Base-by-base conservation (phyloP, 2,797 vertebrate species). In the Manis pentadactyla region DNA sequence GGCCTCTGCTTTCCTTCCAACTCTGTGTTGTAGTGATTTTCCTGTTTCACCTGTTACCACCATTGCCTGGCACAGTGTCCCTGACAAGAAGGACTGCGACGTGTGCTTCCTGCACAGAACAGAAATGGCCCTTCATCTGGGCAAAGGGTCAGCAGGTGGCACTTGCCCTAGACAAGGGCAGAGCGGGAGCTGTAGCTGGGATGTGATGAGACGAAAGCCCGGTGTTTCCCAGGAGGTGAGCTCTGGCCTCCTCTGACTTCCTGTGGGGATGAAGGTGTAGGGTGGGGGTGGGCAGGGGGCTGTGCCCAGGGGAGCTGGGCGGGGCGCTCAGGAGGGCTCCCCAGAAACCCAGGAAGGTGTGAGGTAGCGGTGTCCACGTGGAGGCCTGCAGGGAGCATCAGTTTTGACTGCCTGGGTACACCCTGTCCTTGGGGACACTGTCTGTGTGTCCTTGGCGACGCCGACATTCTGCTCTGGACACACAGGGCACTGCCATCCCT, bases 81-180 rank as follows among this genome's bases (percentile, higher is more conserved):
- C 51, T 9, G 6, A 29, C 8, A 7, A 10, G 23, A 11, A 69
- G 61, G 55, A 37, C 11, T 23, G 42, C 6, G 23, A 7, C 37
- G 6, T 21, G 37, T 8, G 51, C 17, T 13, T 61, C 34, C 17
- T 46, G 27, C 18, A 5, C 53, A 79, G 19, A 34, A 4, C 18
- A 68, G 49, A 59, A 68, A 21, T 14, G 7, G 7, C 19, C 25
- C n/a, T 49, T 82, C 18, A 37, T 57, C 14, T 10, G 14, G 55
- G 5, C 49, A 23, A 84, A 49, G 37, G 25, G 23, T 10, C 2
- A 5, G 5, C 23, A 57, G 12, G 77, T 21, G 12, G 29, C 2
- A 4, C 4, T 5, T 23, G 29, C 68, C 15, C 2, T 17, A 0
- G 5, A 2, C 2, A 2, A 19, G 7, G 12, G 51, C n/a, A 8